Evolutionary conservation across 1,140 invertebrate genomes (phyloP).

Genomic region (Teleogryllus occipitalis): DNA sequence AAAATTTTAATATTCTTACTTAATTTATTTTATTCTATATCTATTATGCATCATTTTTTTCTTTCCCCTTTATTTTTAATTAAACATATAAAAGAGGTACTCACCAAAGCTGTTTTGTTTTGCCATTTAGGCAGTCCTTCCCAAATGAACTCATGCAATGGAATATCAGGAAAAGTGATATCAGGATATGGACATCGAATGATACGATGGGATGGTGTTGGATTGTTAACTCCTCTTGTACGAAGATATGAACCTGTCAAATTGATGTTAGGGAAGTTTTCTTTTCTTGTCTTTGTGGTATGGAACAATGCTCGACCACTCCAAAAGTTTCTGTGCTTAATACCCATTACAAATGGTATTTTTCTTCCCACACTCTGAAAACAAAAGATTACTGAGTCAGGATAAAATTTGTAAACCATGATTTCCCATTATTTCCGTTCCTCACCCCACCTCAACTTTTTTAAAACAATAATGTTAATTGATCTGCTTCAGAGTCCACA

Average conservation of each 20-base stretch:
- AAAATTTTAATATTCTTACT: too few species aligned
- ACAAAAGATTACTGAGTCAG: too few species aligned
- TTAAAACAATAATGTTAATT: too few species aligned
- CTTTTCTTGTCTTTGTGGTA: not conserved
- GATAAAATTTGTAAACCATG: too few species aligned
- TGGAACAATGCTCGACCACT: not conserved
- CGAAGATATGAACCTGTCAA: not conserved
- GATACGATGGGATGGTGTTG: not conserved
- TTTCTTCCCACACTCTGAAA: not conserved
- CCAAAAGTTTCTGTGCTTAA: not conserved
- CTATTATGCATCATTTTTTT: too few species aligned
- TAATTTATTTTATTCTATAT: too few species aligned
- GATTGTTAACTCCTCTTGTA: not conserved
- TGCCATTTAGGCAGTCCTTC: not conserved
- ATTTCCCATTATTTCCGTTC: too few species aligned
- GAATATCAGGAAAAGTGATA: not conserved
- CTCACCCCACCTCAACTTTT: too few species aligned
- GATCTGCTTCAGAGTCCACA: too few species aligned
- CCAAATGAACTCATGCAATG: not conserved
- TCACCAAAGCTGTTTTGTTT: not conserved
- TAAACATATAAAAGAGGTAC: not conserved
- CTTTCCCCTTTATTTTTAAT: too few species aligned
- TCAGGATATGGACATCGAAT: not conserved
- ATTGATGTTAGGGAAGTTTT: not conserved
- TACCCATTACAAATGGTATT: not conserved